Evolutionary conservation across 2,797 vertebrate species (phyloP).

Genomic region (Numenius phaeopus): DNA sequence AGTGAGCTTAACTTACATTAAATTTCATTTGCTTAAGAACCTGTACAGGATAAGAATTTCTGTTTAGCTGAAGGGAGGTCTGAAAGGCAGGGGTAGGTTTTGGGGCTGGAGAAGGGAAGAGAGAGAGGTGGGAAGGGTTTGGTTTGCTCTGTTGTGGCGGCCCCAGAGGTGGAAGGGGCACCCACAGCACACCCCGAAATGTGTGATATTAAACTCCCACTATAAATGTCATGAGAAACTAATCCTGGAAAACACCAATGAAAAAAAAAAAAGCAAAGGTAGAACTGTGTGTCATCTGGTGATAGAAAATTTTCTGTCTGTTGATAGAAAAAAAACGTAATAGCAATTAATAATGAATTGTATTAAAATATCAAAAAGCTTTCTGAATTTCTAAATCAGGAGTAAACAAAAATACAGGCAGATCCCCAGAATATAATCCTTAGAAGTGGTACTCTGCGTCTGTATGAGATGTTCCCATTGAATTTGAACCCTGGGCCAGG

Average conservation of each 20-base stretch:
- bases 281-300: background rate
- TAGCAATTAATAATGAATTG: rapidly evolving
- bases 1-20: background rate
- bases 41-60: background rate
- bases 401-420: background rate
- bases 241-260: background rate
- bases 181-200: rapidly evolving
- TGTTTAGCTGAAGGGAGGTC: background rate
- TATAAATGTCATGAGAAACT: background rate
- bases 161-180: background rate
- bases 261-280: background rate
- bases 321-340: background rate
- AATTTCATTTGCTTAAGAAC: background rate
- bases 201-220: background rate
- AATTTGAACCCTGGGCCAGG: background rate
- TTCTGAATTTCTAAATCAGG: background rate
- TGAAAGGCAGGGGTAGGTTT: background rate
- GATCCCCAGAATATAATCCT: background rate
- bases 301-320: background rate
- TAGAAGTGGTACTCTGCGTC: background rate
- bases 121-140: background rate
- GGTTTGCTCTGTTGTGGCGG: background rate
- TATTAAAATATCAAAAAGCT: background rate
- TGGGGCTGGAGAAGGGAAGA: background rate
- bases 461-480: background rate